A percentile compares a stretch with the other conserved stretches of the same genome.
Evolutionary conservation across 1,140 invertebrate genomes (phyloP).

Genomic region (Schlechtendalia chinensis): DNA sequence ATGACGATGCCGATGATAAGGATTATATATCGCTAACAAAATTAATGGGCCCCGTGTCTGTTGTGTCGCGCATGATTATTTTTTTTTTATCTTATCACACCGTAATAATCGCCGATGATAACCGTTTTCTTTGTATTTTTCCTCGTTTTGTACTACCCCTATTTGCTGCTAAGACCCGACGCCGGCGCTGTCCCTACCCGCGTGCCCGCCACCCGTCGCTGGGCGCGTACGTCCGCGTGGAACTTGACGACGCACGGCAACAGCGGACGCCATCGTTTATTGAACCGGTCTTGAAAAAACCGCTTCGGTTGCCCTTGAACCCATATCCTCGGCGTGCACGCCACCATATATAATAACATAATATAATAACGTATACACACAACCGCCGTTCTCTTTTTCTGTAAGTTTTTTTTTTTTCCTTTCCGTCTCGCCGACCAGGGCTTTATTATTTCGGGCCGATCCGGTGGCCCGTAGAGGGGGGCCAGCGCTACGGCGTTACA

Average conservation of each 20-base stretch:
- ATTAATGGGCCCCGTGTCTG: no score
- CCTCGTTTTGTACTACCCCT: no score
- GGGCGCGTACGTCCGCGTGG: background rate
- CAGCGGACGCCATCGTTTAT: constrained; percentile 47
- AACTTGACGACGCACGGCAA: constrained; percentile 25
- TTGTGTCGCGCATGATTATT: background rate
- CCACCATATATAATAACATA: background rate
- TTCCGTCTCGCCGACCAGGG: constrained; percentile 25
- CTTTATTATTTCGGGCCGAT: constrained; percentile 29
- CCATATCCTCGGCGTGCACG: constrained; percentile 42
- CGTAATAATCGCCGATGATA: background rate
- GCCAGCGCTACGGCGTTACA: constrained; percentile 18
- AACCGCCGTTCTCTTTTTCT: constrained; percentile 45
- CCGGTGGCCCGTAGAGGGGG: background rate
- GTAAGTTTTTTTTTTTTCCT: constrained; percentile 4
- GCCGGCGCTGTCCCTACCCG: background rate
- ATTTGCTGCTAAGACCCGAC: no score
- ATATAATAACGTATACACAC: background rate
- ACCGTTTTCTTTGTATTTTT: background rate
- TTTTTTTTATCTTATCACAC: background rate
- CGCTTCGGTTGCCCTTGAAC: constrained; percentile 49
- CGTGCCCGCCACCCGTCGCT: background rate
- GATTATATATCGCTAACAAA: no score
- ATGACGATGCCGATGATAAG: no score
- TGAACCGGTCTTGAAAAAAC: constrained; percentile 50